A percentile compares a stretch with the other conserved stretches of the same genome.
These are phyloP conservation scores for Carassius auratus DNA, from an alignment of 2,113 vertebrate species.

Conservation along the genomic window DNA sequence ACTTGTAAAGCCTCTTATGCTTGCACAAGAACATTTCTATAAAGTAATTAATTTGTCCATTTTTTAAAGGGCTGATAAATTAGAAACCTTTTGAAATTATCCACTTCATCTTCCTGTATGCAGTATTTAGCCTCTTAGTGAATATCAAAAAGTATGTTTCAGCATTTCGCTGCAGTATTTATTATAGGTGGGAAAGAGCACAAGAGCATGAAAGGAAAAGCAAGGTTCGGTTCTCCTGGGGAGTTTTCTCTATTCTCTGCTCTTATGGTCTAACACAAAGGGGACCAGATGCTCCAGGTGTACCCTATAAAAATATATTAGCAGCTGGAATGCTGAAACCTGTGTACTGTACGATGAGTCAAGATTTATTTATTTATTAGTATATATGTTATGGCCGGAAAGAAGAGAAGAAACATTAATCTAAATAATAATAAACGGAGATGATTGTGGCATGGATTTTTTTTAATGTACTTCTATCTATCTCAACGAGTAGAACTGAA, in stretches of 20 bases:
- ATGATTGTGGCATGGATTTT: too few relatives aligned
- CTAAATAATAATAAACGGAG: not conserved
- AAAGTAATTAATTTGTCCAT: conserved; percentile 5
- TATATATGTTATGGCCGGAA: not conserved
- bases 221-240: conserved; percentile 4
- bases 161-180: conserved; percentile 4
- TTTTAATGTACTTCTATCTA: too few relatives aligned
- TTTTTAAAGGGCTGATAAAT: not conserved
- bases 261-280: not conserved
- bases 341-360: not conserved
- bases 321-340: not conserved
- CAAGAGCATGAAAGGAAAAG: not conserved
- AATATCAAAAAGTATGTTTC: not conserved
- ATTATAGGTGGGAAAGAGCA: not conserved
- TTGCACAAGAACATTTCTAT: not conserved
- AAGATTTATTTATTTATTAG: not conserved
- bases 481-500: too few relatives aligned
- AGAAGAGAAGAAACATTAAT: not conserved
- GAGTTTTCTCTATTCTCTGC: not conserved
- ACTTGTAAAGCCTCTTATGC: conserved; percentile 7
- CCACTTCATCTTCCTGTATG: not conserved
- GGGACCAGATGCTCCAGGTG: conserved; percentile 31
- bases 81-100: not conserved
- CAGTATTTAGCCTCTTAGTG: not conserved
- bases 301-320: not conserved